Evolutionary conservation across 2,888 invertebrate genomes (phyloP), one percentile per base, ranked within the genome.

Genomic region (Mimas tiliae): DNA sequence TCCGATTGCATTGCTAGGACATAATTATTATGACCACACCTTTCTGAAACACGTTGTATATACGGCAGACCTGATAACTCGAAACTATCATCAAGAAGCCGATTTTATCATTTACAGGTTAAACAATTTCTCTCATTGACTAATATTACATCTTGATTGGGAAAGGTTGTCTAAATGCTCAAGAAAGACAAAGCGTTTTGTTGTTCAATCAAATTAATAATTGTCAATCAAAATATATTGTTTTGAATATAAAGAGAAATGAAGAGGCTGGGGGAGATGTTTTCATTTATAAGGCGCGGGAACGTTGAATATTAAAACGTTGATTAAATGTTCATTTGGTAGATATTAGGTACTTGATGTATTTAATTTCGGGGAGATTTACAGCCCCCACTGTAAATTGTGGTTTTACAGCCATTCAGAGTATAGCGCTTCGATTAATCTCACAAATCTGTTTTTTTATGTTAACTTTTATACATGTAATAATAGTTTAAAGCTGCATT

Each of bases 221-320:
- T 42, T 58, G 58, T 58, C 58, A 42, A 58, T 58, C 58, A 19
- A 38, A 58, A 42, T 58, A 38, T 58, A 58, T 58, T 58, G 58
- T 58, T 42, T 58, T 19, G 38, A 19, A 58, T 53, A 50, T 52
- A 42, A 58, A 58, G 58, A n/a, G 58, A 9, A 50, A 50, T 50
- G 50, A 42, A 58, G 42, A 58, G 42, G 58, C 58, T 11, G 6
- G 2, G 19, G 11, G 12, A 19, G 11, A 55, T 16, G 9, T 16
- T 55, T 38, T 19, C 19, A 19, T 58, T 58, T 58, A 9, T 12
- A 42, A 38, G 19, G 12, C 12, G 1, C 6, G 38, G 55, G 34
- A 38, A 38, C 6, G 58, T 42, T 12, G 38, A 58, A 52, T 52
- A 58, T 58, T 58, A 21, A 58, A 58, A 58, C 19, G 19, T 58